Percentiles rank a stretch among this genome's conserved stretches.
These are phyloP conservation scores for Hippoglossus hippoglossus DNA, from an alignment of 2,797 vertebrate species.

Conservation along the genomic window DNA sequence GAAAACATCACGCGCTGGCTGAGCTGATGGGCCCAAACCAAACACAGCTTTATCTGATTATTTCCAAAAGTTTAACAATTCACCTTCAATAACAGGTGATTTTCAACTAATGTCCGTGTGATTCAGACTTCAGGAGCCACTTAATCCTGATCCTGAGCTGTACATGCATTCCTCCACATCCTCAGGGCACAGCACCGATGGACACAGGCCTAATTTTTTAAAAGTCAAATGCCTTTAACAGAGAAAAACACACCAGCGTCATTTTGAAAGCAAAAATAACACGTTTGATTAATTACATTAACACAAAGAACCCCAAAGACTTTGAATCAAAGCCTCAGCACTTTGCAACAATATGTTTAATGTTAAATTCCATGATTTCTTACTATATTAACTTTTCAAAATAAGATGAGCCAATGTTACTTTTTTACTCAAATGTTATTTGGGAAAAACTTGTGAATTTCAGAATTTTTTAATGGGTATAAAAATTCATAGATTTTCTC, in stretches of 20 bases:
- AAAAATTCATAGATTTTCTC: neutral
- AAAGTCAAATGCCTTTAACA: neutral
- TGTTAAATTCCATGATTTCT: conserved; percentile 14
- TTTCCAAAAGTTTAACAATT: neutral
- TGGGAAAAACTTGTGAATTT: neutral
- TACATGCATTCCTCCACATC: neutral
- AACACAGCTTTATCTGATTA: neutral
- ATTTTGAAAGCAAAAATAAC: neutral
- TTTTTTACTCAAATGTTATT: neutral
- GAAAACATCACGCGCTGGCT: conserved; percentile 34
- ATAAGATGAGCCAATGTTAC: neutral
- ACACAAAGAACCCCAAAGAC: conserved; percentile 4
- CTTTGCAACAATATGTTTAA: conserved; percentile 10
- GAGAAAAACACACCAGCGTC: neutral
- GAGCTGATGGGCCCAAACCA: neutral
- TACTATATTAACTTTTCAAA: neutral
- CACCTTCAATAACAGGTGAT: neutral
- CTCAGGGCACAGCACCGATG: neutral
- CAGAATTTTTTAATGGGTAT: neutral
- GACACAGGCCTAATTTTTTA: neutral
- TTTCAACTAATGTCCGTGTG: neutral
- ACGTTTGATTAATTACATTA: neutral
- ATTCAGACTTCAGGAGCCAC: neutral
- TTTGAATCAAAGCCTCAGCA: neutral
- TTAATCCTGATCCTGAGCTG: neutral